A percentile compares a stretch with the other conserved stretches of the same genome.
Evolutionary conservation across 2,113 vertebrate species (phyloP).

Genomic region (Nanorana parkeri): DNA sequence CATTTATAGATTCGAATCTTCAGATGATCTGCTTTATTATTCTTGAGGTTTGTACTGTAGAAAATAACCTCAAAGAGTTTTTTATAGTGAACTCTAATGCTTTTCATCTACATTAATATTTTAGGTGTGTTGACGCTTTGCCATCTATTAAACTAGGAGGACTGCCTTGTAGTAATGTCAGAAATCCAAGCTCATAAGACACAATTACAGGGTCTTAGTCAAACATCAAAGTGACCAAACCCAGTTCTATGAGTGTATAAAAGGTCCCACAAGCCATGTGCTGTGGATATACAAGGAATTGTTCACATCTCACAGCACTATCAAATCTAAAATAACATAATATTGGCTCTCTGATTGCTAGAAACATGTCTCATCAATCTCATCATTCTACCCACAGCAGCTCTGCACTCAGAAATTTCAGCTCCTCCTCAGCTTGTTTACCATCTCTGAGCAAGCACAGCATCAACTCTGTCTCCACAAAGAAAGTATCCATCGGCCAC

Average conservation of each 20-base stretch:
- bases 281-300: background rate
- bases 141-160: constrained; percentile 15
- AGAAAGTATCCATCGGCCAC: constrained; percentile 23
- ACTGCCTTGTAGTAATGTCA: constrained; percentile 8
- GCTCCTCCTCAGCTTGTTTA: constrained; percentile 43
- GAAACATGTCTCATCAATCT: constrained; percentile 46
- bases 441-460: constrained; percentile 32
- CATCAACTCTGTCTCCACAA: background rate
- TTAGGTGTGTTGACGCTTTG: constrained; percentile 28
- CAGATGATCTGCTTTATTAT: background rate
- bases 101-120: constrained; percentile 47
- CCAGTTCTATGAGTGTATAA: constrained; percentile 34
- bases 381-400: constrained; percentile 20
- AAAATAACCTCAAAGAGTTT: constrained; percentile 33
- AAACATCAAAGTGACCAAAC: constrained; percentile 45
- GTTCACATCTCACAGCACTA: background rate
- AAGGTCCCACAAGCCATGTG: background rate
- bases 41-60: background rate
- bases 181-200: constrained; percentile 34
- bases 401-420: constrained; percentile 24
- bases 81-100: background rate
- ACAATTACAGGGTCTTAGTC: constrained; percentile 24
- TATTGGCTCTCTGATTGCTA: background rate
- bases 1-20: background rate
- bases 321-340: background rate